phyloP scores from a whole-genome alignment of 2,888 invertebrate genomes.

The Luperina nickerlii region DNA sequence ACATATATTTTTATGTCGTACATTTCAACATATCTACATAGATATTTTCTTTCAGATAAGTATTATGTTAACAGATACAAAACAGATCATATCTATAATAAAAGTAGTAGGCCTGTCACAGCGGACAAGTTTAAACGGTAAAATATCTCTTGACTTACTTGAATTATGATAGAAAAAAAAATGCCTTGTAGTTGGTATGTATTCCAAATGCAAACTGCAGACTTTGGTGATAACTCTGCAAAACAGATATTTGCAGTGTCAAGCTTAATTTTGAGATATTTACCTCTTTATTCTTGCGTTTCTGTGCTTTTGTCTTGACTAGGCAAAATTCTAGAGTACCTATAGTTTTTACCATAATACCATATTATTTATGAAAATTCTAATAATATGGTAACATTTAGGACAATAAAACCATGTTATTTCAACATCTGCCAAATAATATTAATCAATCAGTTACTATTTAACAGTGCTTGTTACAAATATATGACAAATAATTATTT shows the following conservation, averaged over 20 bases:
- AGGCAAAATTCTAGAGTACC: conserved; percentile 33
- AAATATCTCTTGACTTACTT: conserved; percentile 16
- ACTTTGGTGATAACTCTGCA: conserved; percentile 13
- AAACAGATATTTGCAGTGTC: not conserved
- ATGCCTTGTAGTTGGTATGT: not conserved
- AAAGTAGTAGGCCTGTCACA: conserved; percentile 29
- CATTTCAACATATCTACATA: conserved; percentile 62
- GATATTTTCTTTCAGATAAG: conserved; percentile 57
- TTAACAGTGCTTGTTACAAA: conserved; percentile 47
- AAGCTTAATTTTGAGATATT: conserved; percentile 13
- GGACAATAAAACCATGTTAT: conserved; percentile 10
- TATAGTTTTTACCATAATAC: conserved; percentile 30
- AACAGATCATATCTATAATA: conserved; percentile 23
- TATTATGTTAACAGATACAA: conserved; percentile 43
- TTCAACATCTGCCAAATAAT: conserved; percentile 32
- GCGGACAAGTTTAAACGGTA: conserved; percentile 17
- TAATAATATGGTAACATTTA: conserved; percentile 59
- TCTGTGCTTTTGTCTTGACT: conserved; percentile 35
- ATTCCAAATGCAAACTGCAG: conserved; percentile 10
- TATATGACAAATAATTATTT: conserved; percentile 42
- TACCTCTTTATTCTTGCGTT: conserved; percentile 13
- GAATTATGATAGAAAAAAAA: conserved; percentile 1
- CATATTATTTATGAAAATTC: conserved; percentile 40
- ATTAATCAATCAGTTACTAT: conserved; percentile 27
- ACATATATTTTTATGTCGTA: conserved; percentile 62